Percentiles rank a stretch among this genome's conserved stretches.
Evolutionary conservation across 2,888 invertebrate genomes (phyloP).

Genomic region (Drosophila pseudotakahashii): DNA sequence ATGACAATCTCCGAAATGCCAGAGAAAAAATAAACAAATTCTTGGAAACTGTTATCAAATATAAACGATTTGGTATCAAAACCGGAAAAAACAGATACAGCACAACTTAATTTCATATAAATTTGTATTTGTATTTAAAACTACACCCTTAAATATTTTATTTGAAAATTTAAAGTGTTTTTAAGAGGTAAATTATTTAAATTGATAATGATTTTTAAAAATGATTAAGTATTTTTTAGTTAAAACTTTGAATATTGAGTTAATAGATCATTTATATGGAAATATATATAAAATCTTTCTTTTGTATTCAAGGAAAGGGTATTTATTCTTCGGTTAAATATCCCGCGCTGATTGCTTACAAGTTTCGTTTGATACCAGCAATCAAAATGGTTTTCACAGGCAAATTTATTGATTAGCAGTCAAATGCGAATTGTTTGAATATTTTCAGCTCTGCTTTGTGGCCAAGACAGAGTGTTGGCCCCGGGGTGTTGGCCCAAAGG

Average conservation of each 20-base stretch:
- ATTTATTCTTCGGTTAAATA: not conserved
- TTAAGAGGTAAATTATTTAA: too few relatives aligned
- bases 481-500: conserved; percentile 11
- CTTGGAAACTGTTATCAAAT: conserved; percentile 39
- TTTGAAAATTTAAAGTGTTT: too few relatives aligned
- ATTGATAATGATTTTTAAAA: too few relatives aligned
- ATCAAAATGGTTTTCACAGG: conserved; percentile 79
- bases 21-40: conserved; percentile 23
- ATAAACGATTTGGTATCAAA: conserved; percentile 6
- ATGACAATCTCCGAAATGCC: conserved; percentile 74
- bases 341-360: conserved; percentile 32
- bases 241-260: too few relatives aligned
- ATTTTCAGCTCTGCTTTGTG: conserved; percentile 66
- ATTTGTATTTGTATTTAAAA: too few relatives aligned
- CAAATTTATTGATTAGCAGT: conserved; percentile 80
- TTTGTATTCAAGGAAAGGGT: too few relatives aligned
- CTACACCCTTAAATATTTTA: too few relatives aligned
- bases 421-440: conserved; percentile 80
- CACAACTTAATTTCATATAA: too few relatives aligned
- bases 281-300: too few relatives aligned
- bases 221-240: too few relatives aligned
- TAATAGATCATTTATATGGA: too few relatives aligned
- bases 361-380: conserved; percentile 64
- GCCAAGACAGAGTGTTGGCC: conserved; percentile 28
- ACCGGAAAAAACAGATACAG: not conserved